phyloP scores from a whole-genome alignment of 2,888 invertebrate species.

The Cheiracanthium punctorium region DNA sequence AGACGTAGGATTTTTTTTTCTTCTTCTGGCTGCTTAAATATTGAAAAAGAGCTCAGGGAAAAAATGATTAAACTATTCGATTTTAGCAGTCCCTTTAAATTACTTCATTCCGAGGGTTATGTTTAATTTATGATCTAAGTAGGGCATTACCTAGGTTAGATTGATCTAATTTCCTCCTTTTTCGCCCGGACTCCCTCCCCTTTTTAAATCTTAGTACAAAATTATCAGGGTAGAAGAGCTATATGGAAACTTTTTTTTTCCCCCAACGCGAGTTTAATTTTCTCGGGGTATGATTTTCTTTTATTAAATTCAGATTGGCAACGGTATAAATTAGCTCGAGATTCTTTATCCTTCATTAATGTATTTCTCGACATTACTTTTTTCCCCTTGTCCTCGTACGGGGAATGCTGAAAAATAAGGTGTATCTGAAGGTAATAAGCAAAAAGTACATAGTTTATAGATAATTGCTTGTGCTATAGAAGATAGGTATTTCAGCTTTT shows the following conservation, averaged over 20 bases:
- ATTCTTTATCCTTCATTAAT: not conserved
- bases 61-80: slow-evolving; percentile 56
- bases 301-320: not conserved
- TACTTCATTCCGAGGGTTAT: slow-evolving; percentile 55
- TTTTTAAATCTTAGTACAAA: no score
- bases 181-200: not conserved
- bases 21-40: slow-evolving; percentile 49
- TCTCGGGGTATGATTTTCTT: not conserved
- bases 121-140: slow-evolving; percentile 47
- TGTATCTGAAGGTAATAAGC: no score
- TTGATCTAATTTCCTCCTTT: not conserved
- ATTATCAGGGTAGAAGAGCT: not conserved
- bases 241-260: not conserved
- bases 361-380: not conserved
- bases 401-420: no score
- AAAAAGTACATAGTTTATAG: no score
- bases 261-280: not conserved
- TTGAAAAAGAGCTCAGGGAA: slow-evolving; percentile 34
- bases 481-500: no score
- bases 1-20: slow-evolving; percentile 17
- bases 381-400: no score
- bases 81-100: slow-evolving; percentile 45
- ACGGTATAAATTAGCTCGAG: not conserved
- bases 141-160: not conserved
- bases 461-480: no score